Evolutionary conservation across 2,888 invertebrate species (phyloP).

Genomic region (Calameuta pallipes): DNA sequence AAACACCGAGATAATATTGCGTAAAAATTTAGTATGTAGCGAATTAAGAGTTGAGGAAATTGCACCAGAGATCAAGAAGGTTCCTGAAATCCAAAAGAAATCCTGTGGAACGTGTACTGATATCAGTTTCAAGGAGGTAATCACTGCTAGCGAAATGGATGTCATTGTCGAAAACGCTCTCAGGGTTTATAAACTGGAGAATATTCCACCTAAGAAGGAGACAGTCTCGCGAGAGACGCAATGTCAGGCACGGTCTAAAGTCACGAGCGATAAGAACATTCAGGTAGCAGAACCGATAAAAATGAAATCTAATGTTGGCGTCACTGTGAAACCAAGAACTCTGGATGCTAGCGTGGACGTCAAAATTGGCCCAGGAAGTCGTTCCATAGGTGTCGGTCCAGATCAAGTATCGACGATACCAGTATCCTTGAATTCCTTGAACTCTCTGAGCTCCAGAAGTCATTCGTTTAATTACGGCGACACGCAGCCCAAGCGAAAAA

Average conservation of each 20-base stretch:
- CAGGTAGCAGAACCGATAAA: conserved; percentile 51
- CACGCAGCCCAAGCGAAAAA: conserved; percentile 65
- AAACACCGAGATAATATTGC: neutral
- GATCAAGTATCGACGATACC: conserved; percentile 64
- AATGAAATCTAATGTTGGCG: conserved; percentile 56
- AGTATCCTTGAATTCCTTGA: conserved; percentile 67
- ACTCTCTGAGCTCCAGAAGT: conserved; percentile 66
- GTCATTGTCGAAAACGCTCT: conserved; percentile 51
- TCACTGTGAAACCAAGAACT: conserved; percentile 59
- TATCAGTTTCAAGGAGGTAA: conserved; percentile 59
- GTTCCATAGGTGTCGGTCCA: conserved; percentile 73
- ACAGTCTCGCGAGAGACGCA: conserved; percentile 43
- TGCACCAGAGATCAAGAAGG: conserved; percentile 30
- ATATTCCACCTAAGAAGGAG: conserved; percentile 31
- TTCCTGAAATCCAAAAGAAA: conserved; percentile 24
- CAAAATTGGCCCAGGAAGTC: conserved; percentile 64
- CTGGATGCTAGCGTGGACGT: conserved; percentile 61
- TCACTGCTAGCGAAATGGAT: conserved; percentile 46
- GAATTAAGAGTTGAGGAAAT: neutral
- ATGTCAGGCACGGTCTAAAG: conserved; percentile 34
- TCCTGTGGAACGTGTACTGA: conserved; percentile 47
- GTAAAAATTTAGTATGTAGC: neutral
- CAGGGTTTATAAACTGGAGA: conserved; percentile 39
- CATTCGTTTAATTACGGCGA: conserved; percentile 73
- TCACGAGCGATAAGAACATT: conserved; percentile 40